Conservation (phyloP, 2,113 vertebrate genomes). For the Gallinago paraguaiae region DNA sequence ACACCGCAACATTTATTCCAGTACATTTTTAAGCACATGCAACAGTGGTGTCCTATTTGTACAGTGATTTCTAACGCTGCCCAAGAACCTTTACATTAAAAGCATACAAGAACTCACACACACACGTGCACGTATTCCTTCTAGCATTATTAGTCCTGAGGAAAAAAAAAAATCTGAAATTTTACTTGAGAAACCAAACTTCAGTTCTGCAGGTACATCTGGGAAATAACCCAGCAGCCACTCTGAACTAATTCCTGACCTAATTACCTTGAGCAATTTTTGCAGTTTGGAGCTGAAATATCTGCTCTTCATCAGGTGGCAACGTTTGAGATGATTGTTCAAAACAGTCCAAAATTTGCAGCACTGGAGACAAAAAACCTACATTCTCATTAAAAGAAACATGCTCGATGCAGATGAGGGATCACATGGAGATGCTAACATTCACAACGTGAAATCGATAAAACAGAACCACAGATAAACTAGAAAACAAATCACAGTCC, state of each 20-base stretch:
- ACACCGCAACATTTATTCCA: conserved; percentile 1
- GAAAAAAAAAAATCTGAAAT: not conserved
- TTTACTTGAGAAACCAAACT: not conserved
- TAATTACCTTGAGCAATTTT: not conserved
- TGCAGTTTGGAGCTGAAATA: not conserved
- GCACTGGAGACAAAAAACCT: not conserved
- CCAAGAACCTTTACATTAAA: conserved; percentile 10
- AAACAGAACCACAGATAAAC: not conserved
- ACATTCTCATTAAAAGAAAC: not conserved
- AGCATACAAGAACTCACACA: conserved; percentile 29
- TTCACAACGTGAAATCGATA: not conserved
- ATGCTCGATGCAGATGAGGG: not conserved
- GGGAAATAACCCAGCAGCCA: not conserved
- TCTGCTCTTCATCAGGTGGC: not conserved
- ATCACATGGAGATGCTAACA: not conserved
- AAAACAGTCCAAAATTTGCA: not conserved
- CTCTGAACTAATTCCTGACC: not conserved
- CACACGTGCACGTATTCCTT: not conserved
- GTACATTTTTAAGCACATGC: conserved; percentile 43
- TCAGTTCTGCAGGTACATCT: not conserved
- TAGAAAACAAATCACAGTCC: not conserved
- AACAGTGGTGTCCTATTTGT: conserved; percentile 8
- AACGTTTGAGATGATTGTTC: not conserved
- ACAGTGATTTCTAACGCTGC: conserved; percentile 23
- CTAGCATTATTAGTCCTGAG: not conserved